Conservation (phyloP, 2,797 vertebrate genomes). For the Sebastes trivittatus region DNA sequence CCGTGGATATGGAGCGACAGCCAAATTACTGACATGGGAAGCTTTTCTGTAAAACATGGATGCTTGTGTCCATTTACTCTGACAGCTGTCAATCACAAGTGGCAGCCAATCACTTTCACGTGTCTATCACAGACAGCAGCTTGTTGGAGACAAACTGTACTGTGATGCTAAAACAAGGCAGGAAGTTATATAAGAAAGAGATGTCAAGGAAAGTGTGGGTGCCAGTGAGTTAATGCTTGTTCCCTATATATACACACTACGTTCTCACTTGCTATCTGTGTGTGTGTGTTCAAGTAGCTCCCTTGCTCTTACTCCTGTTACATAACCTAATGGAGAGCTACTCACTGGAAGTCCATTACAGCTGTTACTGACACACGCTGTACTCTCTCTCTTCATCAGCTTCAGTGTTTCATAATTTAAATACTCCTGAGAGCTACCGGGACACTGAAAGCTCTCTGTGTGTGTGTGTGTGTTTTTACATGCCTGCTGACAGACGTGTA, state of each 20-base stretch:
- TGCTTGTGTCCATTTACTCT: not conserved
- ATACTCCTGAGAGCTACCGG: constrained; percentile 14
- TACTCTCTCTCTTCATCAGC: constrained; percentile 14
- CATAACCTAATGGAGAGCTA: constrained; percentile 47
- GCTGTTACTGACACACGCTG: constrained; percentile 33
- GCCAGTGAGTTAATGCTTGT: not conserved
- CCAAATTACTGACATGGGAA: not conserved
- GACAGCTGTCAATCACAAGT: constrained; percentile 25
- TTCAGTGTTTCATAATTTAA: constrained; percentile 46
- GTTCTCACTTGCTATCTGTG: not conserved
- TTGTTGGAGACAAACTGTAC: not conserved
- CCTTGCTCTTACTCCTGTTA: constrained; percentile 44
- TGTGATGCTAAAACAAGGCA: not conserved
- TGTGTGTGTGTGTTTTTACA: not conserved
- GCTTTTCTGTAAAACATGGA: not conserved
- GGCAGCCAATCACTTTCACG: not conserved
- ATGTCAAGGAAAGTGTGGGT: not conserved
- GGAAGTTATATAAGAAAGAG: constrained; percentile 14
- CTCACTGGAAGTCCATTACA: constrained; percentile 43
- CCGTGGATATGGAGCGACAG: not conserved
- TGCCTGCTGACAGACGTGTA: not conserved
- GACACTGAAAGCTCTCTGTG: not conserved
- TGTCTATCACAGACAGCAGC: not conserved
- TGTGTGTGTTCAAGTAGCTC: not conserved
- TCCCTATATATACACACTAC: not conserved